Percentiles rank a stretch among this genome's conserved stretches.
These are phyloP conservation scores for Smutsia temminckii DNA, from an alignment of 2,797 vertebrate species.

Conservation along the genomic window DNA sequence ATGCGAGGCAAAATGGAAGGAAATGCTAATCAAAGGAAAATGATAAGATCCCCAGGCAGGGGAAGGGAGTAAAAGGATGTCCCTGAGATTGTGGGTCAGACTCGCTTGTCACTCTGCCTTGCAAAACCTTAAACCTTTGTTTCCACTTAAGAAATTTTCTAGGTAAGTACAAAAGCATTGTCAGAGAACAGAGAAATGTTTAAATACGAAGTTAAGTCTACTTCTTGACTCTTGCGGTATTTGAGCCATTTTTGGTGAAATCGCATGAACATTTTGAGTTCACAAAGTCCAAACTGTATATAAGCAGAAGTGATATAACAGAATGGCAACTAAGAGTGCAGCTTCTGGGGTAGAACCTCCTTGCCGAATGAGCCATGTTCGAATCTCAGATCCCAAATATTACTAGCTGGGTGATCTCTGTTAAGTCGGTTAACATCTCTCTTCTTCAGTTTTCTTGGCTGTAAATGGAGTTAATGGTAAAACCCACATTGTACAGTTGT, in stretches of 20 bases:
- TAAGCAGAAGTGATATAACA: background rate
- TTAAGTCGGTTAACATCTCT: background rate
- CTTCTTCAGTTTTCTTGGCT: background rate
- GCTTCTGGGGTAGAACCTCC: background rate
- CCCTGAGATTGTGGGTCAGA: background rate
- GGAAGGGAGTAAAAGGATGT: conserved; percentile 38
- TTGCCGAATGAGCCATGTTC: background rate
- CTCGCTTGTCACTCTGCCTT: background rate
- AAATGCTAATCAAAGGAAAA: conserved; percentile 59
- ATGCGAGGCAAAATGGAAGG: conserved; percentile 56
- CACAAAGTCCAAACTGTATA: background rate
- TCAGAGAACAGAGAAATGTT: background rate
- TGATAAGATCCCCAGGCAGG: background rate
- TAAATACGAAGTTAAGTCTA: background rate
- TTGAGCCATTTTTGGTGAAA: background rate
- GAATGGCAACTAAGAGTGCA: rapidly evolving
- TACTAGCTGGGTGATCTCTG: background rate
- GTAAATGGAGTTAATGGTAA: background rate
- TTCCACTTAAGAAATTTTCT: background rate
- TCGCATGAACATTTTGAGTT: background rate
- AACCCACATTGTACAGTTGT: background rate
- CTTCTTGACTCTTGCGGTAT: background rate
- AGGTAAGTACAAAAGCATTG: background rate
- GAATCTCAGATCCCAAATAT: background rate
- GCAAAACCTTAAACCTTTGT: background rate